Evolutionary conservation across 2,888 invertebrate genomes (phyloP).

Genomic region (Diloba caeruleocephala): DNA sequence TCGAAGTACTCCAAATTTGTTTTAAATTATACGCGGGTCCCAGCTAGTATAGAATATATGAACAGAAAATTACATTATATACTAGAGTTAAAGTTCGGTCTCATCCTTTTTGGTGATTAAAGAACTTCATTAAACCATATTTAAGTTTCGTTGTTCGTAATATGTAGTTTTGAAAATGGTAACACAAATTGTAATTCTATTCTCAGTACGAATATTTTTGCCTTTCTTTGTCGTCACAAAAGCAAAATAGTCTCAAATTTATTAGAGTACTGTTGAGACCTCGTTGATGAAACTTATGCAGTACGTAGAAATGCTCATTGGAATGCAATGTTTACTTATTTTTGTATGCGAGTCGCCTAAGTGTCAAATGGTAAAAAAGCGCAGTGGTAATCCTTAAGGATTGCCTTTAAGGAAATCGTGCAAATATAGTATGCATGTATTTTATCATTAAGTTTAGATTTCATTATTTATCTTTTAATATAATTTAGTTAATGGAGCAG

Average conservation of each 20-base stretch:
- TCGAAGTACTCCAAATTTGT: too few species aligned
- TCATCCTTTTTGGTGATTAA: constrained; percentile 28
- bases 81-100: constrained; percentile 10
- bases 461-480: too few species aligned
- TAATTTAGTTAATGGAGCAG: too few species aligned
- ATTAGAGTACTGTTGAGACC: constrained; percentile 15
- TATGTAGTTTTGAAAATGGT: neutral
- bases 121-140: too few species aligned
- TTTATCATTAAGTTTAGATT: too few species aligned
- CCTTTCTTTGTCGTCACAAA: constrained; percentile 9
- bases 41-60: too few species aligned
- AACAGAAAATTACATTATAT: too few species aligned
- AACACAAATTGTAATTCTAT: constrained; percentile 9
- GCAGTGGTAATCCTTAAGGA: constrained; percentile 21
- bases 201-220: constrained; percentile 30
- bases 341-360: constrained; percentile 11
- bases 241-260: constrained; percentile 12
- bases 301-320: constrained; percentile 12
- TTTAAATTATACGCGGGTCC: too few species aligned
- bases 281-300: constrained; percentile 4
- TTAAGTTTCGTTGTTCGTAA: too few species aligned
- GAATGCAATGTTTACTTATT: constrained; percentile 1
- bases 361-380: constrained; percentile 9
- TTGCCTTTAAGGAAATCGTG: neutral
- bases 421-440: neutral